Evolutionary conservation across 1,140 invertebrate genomes (phyloP).

Genomic region (Maconellicoccus hirsutus): DNA sequence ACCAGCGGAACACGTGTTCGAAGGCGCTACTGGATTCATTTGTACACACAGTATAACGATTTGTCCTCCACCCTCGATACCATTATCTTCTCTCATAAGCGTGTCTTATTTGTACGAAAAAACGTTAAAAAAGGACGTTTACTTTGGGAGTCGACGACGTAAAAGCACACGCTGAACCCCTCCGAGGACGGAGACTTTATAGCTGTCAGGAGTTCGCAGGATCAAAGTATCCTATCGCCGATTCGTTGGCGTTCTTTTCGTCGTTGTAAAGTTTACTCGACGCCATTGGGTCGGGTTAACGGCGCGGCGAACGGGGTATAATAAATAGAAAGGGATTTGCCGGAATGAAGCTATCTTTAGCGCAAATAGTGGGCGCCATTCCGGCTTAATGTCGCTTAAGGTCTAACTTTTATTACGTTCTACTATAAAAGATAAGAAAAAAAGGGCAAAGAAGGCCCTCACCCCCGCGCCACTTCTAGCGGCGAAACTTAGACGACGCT

Average conservation of each 20-base stretch:
- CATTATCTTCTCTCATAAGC: too few relatives aligned
- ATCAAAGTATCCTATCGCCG: slow-evolving; percentile 16
- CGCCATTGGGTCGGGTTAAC: slow-evolving; percentile 2
- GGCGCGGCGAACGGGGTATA: not conserved
- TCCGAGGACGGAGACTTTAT: not conserved
- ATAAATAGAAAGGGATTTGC: slow-evolving; percentile 20
- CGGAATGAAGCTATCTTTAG: slow-evolving; percentile 21
- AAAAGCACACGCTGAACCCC: too few relatives aligned
- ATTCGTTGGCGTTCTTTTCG: slow-evolving; percentile 3
- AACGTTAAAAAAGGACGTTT: too few relatives aligned
- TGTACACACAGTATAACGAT: too few relatives aligned
- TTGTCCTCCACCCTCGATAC: too few relatives aligned
- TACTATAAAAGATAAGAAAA: slow-evolving; percentile 15
- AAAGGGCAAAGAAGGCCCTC: not conserved
- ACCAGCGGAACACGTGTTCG: too few relatives aligned
- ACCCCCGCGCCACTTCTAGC: not conserved
- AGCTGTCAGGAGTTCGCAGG: not conserved
- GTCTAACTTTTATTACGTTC: slow-evolving; percentile 19
- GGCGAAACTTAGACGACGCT: not conserved
- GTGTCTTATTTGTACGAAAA: too few relatives aligned
- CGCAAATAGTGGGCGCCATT: slow-evolving; percentile 19
- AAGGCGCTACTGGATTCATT: too few relatives aligned
- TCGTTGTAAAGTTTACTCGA: slow-evolving; percentile 3
- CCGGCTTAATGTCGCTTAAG: slow-evolving; percentile 21
- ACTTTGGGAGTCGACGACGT: too few relatives aligned